Percentiles rank a stretch among this genome's conserved stretches.
Conservation (phyloP, 1,140 invertebrate species). For the Camponotus pennsylvanicus region DNA sequence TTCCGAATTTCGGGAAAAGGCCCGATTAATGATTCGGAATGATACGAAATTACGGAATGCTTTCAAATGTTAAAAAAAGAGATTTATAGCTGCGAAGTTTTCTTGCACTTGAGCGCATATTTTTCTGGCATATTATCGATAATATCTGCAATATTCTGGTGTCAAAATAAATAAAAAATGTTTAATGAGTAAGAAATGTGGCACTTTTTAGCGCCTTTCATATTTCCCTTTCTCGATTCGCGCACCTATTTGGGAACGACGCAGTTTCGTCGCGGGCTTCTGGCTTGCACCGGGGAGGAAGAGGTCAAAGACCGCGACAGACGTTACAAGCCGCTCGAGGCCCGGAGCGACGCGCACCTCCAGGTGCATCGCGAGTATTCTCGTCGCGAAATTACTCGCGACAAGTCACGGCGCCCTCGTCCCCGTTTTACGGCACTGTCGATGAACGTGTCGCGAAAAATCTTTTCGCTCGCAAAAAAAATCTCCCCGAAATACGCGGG, state of each 20-base stretch:
- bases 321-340: slow-evolving; percentile 53
- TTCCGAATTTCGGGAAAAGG: not conserved
- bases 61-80: not conserved
- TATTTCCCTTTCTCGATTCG: slow-evolving; percentile 18
- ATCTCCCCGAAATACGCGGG: not conserved
- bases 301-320: slow-evolving; percentile 68
- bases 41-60: not conserved
- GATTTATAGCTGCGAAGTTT: no score
- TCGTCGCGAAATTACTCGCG: slow-evolving; percentile 66
- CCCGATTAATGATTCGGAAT: not conserved
- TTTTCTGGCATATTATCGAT: not conserved
- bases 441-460: not conserved
- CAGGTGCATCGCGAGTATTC: slow-evolving; percentile 72
- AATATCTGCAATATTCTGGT: not conserved
- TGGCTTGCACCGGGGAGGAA: slow-evolving; percentile 42
- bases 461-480: not conserved
- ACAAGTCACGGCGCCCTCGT: slow-evolving; percentile 43
- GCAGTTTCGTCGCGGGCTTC: slow-evolving; percentile 48
- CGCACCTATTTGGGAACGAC: slow-evolving; percentile 31
- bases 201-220: not conserved
- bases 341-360: slow-evolving; percentile 55
- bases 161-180: not conserved
- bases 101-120: not conserved
- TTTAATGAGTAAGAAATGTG: not conserved
- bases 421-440: slow-evolving; percentile 42